Evolutionary conservation across 2,113 vertebrate species (phyloP).

Genomic region (Ranitomeya variabilis): DNA sequence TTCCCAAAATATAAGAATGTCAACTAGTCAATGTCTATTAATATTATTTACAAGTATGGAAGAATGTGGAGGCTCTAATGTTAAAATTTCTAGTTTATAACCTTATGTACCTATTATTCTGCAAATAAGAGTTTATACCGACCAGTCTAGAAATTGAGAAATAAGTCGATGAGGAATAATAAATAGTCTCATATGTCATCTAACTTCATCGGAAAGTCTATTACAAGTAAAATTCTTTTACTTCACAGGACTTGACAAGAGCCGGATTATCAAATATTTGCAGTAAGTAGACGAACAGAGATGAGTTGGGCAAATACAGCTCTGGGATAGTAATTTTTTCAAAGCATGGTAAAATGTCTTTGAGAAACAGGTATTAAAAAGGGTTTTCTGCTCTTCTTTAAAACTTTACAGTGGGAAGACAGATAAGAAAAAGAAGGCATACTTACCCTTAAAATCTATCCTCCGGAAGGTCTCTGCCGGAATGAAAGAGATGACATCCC

Average conservation of each 20-base stretch:
- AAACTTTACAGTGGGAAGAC: too few relatives aligned
- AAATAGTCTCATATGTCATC: neutral
- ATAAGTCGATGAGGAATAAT: neutral
- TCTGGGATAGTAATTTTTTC: neutral
- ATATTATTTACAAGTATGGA: neutral
- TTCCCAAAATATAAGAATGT: neutral
- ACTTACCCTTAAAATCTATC: too few relatives aligned
- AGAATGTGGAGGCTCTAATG: neutral
- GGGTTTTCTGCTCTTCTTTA: too few relatives aligned
- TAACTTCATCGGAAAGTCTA: neutral
- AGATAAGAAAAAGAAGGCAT: too few relatives aligned
- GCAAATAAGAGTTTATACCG: neutral
- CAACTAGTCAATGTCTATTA: neutral
- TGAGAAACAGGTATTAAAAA: too few relatives aligned
- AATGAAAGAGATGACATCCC: too few relatives aligned
- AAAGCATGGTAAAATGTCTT: too few relatives aligned
- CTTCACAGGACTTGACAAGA: neutral
- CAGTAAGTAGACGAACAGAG: neutral
- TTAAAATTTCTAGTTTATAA: neutral
- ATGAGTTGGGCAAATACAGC: neutral
- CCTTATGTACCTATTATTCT: neutral
- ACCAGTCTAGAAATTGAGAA: neutral
- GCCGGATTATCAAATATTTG: neutral
- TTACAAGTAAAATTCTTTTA: neutral
- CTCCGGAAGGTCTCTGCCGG: too few relatives aligned